Percentiles rank a stretch among this genome's conserved stretches.
Conservation (phyloP, 2,113 vertebrate species). For the Dissostichus mawsoni region DNA sequence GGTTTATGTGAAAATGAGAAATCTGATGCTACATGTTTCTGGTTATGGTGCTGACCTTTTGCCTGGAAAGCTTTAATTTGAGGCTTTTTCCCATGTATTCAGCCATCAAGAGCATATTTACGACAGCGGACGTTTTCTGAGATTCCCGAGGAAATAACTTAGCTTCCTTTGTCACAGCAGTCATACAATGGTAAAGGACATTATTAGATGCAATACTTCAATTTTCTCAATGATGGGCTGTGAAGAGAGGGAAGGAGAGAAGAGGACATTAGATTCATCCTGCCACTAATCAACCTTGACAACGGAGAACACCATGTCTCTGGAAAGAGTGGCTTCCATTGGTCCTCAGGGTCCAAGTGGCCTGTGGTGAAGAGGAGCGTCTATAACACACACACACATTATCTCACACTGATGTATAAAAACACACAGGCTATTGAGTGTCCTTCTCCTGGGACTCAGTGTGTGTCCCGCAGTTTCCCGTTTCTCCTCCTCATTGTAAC, state of each 20-base stretch:
- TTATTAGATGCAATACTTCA: not conserved
- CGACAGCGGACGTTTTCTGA: not conserved
- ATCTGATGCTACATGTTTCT: too few relatives aligned
- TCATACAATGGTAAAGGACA: not conserved
- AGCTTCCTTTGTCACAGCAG: not conserved
- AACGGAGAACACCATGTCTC: conserved; percentile 52
- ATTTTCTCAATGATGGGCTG: not conserved
- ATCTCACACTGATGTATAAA: conserved; percentile 22
- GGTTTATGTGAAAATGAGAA: too few relatives aligned
- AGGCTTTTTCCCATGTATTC: too few relatives aligned
- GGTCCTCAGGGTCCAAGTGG: conserved; percentile 37
- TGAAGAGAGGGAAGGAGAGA: not conserved
- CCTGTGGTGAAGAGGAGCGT: conserved; percentile 27
- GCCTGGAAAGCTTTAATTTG: too few relatives aligned
- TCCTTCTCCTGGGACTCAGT: conserved; percentile 17
- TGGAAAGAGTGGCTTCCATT: conserved; percentile 31
- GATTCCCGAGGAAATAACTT: not conserved
- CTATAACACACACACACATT: conserved; percentile 9
- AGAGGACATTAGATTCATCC: conserved; percentile 53
- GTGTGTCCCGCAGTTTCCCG: conserved; percentile 34
- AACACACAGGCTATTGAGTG: not conserved
- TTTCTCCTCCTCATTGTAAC: conserved; percentile 33
- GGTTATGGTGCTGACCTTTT: too few relatives aligned
- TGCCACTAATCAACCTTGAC: conserved; percentile 58
- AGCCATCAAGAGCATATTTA: not conserved